Base-by-base conservation (phyloP, 2,113 vertebrate species). In the Lucifuga dentata region DNA sequence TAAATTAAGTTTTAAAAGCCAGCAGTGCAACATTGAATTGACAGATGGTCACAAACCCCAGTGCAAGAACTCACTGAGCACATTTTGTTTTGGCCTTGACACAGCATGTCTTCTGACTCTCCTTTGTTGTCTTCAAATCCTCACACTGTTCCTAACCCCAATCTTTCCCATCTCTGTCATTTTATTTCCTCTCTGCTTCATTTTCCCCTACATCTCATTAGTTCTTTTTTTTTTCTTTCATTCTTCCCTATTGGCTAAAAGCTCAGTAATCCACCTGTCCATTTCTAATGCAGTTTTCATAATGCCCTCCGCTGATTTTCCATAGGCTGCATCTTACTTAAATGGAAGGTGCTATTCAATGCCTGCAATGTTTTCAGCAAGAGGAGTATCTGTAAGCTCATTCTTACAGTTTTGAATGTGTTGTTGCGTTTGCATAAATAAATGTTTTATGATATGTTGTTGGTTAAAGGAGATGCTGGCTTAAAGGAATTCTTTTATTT, bases 1-100 rank as follows among this genome's bases (percentile, higher is more conserved):
- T 55, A 36, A 68, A 62, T 61, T 35, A 63, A 51, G 50, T 32
- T 23, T 69, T 35, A 74, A 71, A 62, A 80, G 61, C 57, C 50
- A 69, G 23, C 38, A 17, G 44, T 35, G 53, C 41, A 55, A 39
- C 20, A 11, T 23, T 61, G 50, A 48, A 64, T 62, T 77, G 73
- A 78, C 84, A 86, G 79, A 76, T 83, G 79, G 68, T 33, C 61
- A 66, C 70, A 71, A 67, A 72, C 71, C 46, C 26, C 41, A 33
- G 36, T 32, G 67, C 38, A 21, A 45, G 44, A 55, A 16, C 20
- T n/a, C 35, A 73, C 64, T 48, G 26, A 63, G 35, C 49, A 33
- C 55, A 38, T 48, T 63, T 68, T 50, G 33, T 50, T 79, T 76
- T 73, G 72, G 72, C 77, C 65, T 78, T 56, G 75, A 65, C 69